Evolutionary conservation across 2,797 vertebrate genomes (phyloP), one percentile per base, ranked within the genome.

Genomic region (Holocentrus rufus): DNA sequence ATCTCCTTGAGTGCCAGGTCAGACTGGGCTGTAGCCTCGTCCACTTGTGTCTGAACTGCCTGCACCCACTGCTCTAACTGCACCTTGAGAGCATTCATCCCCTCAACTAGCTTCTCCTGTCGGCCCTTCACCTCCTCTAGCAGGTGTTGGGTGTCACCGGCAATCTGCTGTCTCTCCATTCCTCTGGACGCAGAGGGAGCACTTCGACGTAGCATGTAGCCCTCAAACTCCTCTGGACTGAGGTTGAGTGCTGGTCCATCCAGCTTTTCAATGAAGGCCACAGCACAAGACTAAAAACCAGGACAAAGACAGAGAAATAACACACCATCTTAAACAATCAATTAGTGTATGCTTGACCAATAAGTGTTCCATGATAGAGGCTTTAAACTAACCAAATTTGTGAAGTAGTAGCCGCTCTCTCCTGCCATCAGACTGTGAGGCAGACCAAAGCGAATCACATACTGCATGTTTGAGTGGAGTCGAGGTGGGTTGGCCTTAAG

Each of bases 351-450:
- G 27, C 47, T 4, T 14, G 17, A 44, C 7, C 2, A 46, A 46
- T 14, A 66, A 57, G 23, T 15, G 17, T 67, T 30, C 53, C 5
- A 30, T 30, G 44, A 47, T 1, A 34, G 2, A 23, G 15, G 13
- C 46, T 27, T 23, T 31, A 18, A 60, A 85, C 89, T 80, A 54
- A 95, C 95, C 92, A 95, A 65, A 86, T 94, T 95, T 20, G 95
- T 95, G 79, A 95, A 95, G 84, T 94, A 95, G 89, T 95, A 95
- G 34, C 94, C 95, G 0, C 90, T 93, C 83, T 95, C 94, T 52
- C 95, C 95, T 0, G 93, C 93, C 92, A 93, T 94, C 61, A 95
- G 90, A 61, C 93, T 94, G 85, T 94, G 93, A 5, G 95, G 94
- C 39, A 95, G 93, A 20, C 94, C 94, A 34, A 95, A 95, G 25